Conservation (phyloP, 2,797 vertebrate genomes). For the Neopelma chrysocephalum region DNA sequence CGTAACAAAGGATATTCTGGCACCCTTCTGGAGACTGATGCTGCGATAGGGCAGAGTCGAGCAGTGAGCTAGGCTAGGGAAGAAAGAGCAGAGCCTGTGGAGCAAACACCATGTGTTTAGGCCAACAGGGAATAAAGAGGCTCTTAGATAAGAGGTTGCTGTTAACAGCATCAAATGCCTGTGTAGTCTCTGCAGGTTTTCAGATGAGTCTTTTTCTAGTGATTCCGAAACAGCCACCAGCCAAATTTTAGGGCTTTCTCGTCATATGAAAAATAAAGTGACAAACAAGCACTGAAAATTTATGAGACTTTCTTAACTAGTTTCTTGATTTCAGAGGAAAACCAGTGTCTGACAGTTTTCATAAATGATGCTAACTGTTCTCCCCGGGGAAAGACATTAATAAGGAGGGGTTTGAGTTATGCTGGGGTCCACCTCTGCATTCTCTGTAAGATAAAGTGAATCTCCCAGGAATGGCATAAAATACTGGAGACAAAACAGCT, state of each 20-base stretch:
- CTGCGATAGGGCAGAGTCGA: not conserved
- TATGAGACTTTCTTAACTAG: not conserved
- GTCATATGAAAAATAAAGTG: not conserved
- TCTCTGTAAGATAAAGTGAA: not conserved
- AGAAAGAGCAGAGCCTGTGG: constrained; percentile 22
- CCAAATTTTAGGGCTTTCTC: not conserved
- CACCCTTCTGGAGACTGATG: constrained; percentile 15
- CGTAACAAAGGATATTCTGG: not conserved
- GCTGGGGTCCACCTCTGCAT: not conserved
- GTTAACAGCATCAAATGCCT: not conserved
- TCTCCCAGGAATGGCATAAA: not conserved
- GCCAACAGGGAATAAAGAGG: constrained; percentile 31
- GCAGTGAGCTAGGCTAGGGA: not conserved
- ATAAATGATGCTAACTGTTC: not conserved
- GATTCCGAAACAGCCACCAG: constrained; percentile 21
- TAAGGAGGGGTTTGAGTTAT: not conserved
- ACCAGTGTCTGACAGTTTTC: not conserved
- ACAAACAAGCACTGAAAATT: constrained; percentile 25
- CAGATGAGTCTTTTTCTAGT: not conserved
- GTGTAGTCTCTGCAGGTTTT: constrained; percentile 47
- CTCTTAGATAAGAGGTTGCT: constrained; percentile 47
- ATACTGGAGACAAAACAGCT: not conserved
- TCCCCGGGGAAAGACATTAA: not conserved
- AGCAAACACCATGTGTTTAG: constrained; percentile 4
- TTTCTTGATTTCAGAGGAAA: not conserved